Percentiles rank a stretch among this genome's conserved stretches.
Conservation (phyloP, 2,888 invertebrate species). For the Maniola hyperantus region DNA sequence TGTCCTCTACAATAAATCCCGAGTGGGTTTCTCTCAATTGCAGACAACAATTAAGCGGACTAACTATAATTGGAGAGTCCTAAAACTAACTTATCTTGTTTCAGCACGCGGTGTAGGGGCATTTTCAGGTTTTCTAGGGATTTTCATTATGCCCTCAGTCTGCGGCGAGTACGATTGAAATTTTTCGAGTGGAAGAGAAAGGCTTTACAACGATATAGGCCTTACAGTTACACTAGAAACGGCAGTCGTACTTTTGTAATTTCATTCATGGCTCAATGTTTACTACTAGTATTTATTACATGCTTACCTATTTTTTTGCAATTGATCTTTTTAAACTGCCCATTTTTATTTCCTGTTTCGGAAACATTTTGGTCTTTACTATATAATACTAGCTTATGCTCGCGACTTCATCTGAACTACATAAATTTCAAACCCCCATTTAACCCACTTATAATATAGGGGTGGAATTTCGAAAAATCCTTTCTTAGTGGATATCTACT, state of each 20-base stretch:
- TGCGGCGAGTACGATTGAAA: slow-evolving; percentile 74
- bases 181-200: slow-evolving; percentile 81
- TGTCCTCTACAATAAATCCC: slow-evolving; percentile 7
- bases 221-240: slow-evolving; percentile 35
- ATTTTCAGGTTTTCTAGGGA: slow-evolving; percentile 74
- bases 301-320: too few relatives aligned
- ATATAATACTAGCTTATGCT: too few relatives aligned
- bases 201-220: slow-evolving; percentile 52
- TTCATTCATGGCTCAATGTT: background rate
- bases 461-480: too few relatives aligned
- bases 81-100: slow-evolving; percentile 63
- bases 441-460: too few relatives aligned
- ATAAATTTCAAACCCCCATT: too few relatives aligned
- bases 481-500: too few relatives aligned
- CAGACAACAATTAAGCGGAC: slow-evolving; percentile 26
- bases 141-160: slow-evolving; percentile 67
- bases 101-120: slow-evolving; percentile 56
- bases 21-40: slow-evolving; percentile 17
- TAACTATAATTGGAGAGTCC: slow-evolving; percentile 36
- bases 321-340: too few relatives aligned
- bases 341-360: too few relatives aligned
- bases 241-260: background rate
- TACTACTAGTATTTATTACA: too few relatives aligned
- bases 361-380: too few relatives aligned
- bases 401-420: too few relatives aligned